phyloP scores from a whole-genome alignment of 2,888 invertebrate species.

The Bruchidius siliquastri region DNA sequence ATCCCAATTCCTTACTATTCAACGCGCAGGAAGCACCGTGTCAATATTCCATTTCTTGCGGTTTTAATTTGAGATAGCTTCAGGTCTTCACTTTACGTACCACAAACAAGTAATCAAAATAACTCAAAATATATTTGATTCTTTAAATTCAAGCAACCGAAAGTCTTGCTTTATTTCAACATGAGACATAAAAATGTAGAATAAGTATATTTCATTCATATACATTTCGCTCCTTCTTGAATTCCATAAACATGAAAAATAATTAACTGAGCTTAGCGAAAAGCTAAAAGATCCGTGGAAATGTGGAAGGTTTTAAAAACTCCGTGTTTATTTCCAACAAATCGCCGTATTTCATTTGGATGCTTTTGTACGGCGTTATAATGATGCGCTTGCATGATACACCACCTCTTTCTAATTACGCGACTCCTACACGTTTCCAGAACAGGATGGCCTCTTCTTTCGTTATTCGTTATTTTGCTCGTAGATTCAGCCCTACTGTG shows the following conservation, averaged over 20 bases:
- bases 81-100: no score
- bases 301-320: not conserved
- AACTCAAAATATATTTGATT: no score
- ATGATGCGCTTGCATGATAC: not conserved
- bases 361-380: not conserved
- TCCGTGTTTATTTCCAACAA: not conserved
- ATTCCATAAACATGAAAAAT: not conserved
- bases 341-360: not conserved
- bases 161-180: no score
- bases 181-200: no score
- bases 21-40: no score
- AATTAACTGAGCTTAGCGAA: not conserved
- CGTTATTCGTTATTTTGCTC: not conserved
- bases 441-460: not conserved
- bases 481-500: not conserved
- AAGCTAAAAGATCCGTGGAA: not conserved
- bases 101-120: no score
- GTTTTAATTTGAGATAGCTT: no score
- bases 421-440: not conserved
- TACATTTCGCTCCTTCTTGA: not conserved
- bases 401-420: not conserved
- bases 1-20: no score
- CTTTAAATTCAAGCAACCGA: no score
- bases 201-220: not conserved
- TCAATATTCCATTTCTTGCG: no score